These are phyloP conservation scores for Cantharis nigra DNA, from an alignment of 2,888 invertebrate genomes.

Conservation along the genomic window DNA sequence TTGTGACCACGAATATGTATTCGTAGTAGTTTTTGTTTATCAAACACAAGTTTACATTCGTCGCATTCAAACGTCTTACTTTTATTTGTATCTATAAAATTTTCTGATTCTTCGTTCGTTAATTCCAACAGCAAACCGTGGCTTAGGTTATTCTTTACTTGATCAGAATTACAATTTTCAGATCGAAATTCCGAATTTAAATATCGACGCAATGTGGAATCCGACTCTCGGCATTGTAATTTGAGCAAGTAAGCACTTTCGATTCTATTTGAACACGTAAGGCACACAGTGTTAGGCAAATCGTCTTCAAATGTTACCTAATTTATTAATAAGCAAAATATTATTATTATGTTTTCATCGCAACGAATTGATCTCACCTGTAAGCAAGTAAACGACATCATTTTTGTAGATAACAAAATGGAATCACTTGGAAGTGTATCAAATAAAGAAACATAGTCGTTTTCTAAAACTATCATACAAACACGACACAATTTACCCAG, in stretches of 20 bases:
- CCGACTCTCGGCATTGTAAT: slow-evolving; percentile 38
- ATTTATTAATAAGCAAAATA: slow-evolving; percentile 4
- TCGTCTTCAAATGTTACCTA: slow-evolving; percentile 38
- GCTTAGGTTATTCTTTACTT: neutral
- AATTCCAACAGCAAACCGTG: neutral
- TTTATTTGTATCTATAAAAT: slow-evolving; percentile 1
- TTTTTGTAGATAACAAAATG: slow-evolving; percentile 31
- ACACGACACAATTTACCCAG: slow-evolving; percentile 37
- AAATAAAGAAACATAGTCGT: slow-evolving; percentile 32
- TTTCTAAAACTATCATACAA: slow-evolving; percentile 33
- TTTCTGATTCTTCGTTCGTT: neutral
- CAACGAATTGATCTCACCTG: slow-evolving; percentile 33
- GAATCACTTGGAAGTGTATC: slow-evolving; percentile 9
- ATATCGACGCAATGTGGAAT: slow-evolving; percentile 30
- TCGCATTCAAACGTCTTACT: slow-evolving; percentile 25
- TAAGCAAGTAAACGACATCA: slow-evolving; percentile 37
- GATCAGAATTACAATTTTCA: neutral
- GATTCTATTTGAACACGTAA: slow-evolving; percentile 33
- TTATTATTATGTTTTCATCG: neutral
- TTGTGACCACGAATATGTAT: slow-evolving; percentile 24
- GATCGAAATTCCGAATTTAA: slow-evolving; percentile 17
- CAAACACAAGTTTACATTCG: slow-evolving; percentile 25
- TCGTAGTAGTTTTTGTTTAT: slow-evolving; percentile 26
- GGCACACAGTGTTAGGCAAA: slow-evolving; percentile 35
- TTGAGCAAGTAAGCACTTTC: slow-evolving; percentile 38